These are phyloP conservation scores for Diplolepis rosae DNA, from an alignment of 2,888 invertebrate genomes.

Conservation along the genomic window DNA sequence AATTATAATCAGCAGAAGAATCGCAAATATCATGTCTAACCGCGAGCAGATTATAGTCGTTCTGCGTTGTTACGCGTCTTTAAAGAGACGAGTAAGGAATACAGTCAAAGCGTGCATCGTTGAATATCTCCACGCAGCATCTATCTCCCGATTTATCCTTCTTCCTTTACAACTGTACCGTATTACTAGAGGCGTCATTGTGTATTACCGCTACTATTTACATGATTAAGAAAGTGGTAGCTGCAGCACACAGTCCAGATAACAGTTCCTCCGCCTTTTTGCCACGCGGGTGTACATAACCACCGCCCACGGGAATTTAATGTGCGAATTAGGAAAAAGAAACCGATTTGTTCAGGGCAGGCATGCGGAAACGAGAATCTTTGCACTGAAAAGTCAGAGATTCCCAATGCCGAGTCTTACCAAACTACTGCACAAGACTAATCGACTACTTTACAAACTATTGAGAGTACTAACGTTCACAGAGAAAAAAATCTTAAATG, in stretches of 20 bases:
- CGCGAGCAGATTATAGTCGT: conserved; percentile 21
- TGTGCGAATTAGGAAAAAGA: conserved; percentile 50
- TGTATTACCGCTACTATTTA: conserved; percentile 48
- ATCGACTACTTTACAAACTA: too few relatives aligned
- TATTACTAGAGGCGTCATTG: conserved; percentile 46
- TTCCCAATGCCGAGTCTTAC: too few relatives aligned
- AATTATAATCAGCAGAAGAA: conserved; percentile 23
- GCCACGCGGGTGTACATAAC: conserved; percentile 1
- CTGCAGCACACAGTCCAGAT: conserved; percentile 24
- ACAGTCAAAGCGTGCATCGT: conserved; percentile 33
- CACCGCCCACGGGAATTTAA: conserved; percentile 20
- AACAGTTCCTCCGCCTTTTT: conserved; percentile 23
- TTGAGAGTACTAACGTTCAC: too few relatives aligned
- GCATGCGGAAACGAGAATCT: conserved; percentile 54
- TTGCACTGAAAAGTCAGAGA: too few relatives aligned
- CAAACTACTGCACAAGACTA: too few relatives aligned
- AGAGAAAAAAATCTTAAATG: too few relatives aligned
- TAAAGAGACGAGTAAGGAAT: conserved; percentile 27
- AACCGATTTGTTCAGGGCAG: conserved; percentile 48
- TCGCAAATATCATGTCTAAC: conserved; percentile 21
- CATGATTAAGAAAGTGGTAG: conserved; percentile 50
- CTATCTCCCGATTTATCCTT: conserved; percentile 49
- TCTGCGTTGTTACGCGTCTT: conserved; percentile 27
- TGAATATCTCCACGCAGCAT: conserved; percentile 28
- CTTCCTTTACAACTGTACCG: conserved; percentile 42